Base-by-base conservation (phyloP, 2,797 vertebrate genomes). In the Pseudopleuronectes americanus region DNA sequence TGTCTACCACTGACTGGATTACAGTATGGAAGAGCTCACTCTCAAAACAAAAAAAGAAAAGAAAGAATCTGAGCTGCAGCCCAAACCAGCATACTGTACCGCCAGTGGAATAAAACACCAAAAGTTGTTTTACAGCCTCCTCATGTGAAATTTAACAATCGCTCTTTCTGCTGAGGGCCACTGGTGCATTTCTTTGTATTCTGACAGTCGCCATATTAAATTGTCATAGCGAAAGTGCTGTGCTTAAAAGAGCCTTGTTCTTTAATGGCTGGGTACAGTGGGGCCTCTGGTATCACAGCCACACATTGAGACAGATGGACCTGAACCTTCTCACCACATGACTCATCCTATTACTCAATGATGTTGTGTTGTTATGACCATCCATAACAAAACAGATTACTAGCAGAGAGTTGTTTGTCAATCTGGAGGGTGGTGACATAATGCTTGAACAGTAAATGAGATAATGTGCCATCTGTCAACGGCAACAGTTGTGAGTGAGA, bases 351-450 rank as follows among this genome's bases (percentile, higher is more conserved):
- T 91, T 89, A 90, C 86, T 91, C 89, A 88, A 79, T 79, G 85
- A 85, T 83, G 84, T 92, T 82, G 90, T 91, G 90, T 89, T 92
- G 88, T 91, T 91, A 91, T 93, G 89, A 88, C 83, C 91, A 91
- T 92, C 89, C 90, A 90, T 92, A 86, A 86, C 85, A 89, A 89
- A 89, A 87, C 89, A 88, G 87, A 90, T 90, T 86, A 86, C 76
- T 83, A 86, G 80, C 67, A 60, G 63, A 87, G 70, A 83, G 86
- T 90, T 90, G 90, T 92, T 91, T 88, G 79, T 91, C 87, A 91
- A 57, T 90, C 87, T 88, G 90, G 87, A 81, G 61, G 80, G 79
- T 70, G 89, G 89, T 92, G 92, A 91, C 90, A 90, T 93, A 89
- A 91, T 90, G 90, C 89, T 88, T 60, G 74, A 70, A 70, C 88